Evolutionary conservation across 1,140 invertebrate genomes (phyloP).

Genomic region (Cataglyphis hispanica): DNA sequence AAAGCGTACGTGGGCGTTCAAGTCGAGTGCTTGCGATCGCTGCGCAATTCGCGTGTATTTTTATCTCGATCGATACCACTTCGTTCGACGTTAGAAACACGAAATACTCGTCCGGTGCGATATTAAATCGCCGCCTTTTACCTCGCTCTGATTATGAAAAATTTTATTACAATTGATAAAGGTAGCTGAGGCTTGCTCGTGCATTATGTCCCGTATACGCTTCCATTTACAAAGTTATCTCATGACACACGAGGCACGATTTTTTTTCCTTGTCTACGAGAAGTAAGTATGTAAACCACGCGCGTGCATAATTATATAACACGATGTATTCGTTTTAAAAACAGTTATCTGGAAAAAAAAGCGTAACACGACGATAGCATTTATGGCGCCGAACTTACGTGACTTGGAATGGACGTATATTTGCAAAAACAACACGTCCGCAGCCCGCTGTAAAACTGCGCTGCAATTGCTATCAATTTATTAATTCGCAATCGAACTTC

Average conservation of each 20-base stretch:
- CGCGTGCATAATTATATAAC: background rate
- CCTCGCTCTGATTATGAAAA: background rate
- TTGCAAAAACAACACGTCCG: conserved; percentile 15
- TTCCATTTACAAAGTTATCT: background rate
- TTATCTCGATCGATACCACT: conserved; percentile 37
- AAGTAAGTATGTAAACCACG: background rate
- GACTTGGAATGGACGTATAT: too few relatives aligned
- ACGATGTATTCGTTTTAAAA: background rate
- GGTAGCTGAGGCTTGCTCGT: background rate
- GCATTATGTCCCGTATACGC: background rate
- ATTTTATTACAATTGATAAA: conserved; percentile 46
- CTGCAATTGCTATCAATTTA: conserved; percentile 43
- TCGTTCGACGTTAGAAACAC: conserved; percentile 21
- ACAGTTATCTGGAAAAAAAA: background rate
- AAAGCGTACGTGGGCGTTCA: background rate
- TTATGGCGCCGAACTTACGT: background rate
- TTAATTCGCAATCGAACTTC: conserved; percentile 19
- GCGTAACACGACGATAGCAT: background rate
- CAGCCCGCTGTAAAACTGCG: background rate
- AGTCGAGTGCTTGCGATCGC: conserved; percentile 20
- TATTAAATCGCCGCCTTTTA: conserved; percentile 9
- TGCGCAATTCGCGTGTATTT: conserved; percentile 36
- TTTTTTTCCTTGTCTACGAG: background rate
- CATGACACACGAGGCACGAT: background rate
- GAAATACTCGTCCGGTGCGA: conserved; percentile 9